These are phyloP conservation scores for Epinotia brunnichana DNA, from an alignment of 2,888 invertebrate species.

Conservation along the genomic window DNA sequence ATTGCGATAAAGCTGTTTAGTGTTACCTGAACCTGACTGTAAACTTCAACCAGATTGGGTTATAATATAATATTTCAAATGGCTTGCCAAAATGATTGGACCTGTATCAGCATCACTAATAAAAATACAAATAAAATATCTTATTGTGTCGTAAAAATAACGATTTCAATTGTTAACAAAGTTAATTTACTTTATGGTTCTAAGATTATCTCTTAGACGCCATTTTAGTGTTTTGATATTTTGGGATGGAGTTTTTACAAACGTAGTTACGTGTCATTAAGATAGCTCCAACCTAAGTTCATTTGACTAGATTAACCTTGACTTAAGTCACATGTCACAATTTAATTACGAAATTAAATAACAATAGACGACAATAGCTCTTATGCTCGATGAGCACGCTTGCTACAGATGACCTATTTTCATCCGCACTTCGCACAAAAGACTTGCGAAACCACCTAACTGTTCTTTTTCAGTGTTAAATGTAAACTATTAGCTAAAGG, in stretches of 20 bases:
- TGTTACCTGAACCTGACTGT: conserved; percentile 9
- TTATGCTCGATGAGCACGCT: conserved; percentile 19
- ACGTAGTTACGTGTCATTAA: neutral
- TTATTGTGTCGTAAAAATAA: no score
- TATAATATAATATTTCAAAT: conserved; percentile 8
- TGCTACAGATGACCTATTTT: conserved; percentile 18
- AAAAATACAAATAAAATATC: no score
- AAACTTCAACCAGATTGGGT: neutral
- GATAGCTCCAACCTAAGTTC: neutral
- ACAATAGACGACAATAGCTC: conserved; percentile 37
- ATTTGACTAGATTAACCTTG: conserved; percentile 23
- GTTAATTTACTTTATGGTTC: no score
- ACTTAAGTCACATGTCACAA: conserved; percentile 12
- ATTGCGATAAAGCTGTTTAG: neutral
- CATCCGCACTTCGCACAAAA: conserved; percentile 3
- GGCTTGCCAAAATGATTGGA: neutral
- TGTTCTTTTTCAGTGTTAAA: conserved; percentile 22
- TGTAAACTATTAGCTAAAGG: conserved; percentile 35
- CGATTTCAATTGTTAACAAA: no score
- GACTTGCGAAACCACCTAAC: conserved; percentile 31
- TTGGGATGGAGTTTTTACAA: neutral
- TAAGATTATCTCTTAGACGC: no score
- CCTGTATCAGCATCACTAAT: no score
- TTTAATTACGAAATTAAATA: conserved; percentile 35
- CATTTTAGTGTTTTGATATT: no score